Evolutionary conservation across 2,797 vertebrate species (phyloP).

Genomic region (Spondyliosoma cantharus): DNA sequence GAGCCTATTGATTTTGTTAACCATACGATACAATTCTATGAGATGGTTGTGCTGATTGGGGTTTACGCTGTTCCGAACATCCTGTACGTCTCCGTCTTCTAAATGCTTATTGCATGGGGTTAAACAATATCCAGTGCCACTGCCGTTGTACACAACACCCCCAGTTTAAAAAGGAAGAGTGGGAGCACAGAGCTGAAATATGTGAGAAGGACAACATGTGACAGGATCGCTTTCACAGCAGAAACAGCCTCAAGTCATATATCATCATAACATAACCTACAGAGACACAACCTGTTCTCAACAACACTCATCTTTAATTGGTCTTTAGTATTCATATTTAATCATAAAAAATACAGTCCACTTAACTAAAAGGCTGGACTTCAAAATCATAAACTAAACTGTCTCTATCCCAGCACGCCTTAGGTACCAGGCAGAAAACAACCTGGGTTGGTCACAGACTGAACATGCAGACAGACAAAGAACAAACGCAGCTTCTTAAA

Average conservation of each 20-base stretch:
- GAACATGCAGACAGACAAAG: background rate
- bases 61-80: conserved; percentile 6
- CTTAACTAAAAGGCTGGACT: background rate
- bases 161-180: background rate
- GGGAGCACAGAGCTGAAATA: conserved; percentile 1
- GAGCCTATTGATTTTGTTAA: background rate
- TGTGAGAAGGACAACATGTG: conserved; percentile 3
- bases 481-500: background rate
- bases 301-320: background rate
- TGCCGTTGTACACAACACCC: background rate
- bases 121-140: background rate
- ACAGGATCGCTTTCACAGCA: background rate
- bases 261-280: background rate
- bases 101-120: background rate
- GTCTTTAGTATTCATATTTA: background rate
- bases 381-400: background rate
- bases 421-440: background rate
- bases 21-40: background rate
- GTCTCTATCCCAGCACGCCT: conserved; percentile 3
- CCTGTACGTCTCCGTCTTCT: background rate
- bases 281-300: background rate
- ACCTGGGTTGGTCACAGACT: background rate
- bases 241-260: background rate
- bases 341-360: background rate
- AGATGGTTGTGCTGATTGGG: conserved; percentile 10